Base-by-base conservation (phyloP, 2,888 invertebrate species). In the Eupithecia insigniata region DNA sequence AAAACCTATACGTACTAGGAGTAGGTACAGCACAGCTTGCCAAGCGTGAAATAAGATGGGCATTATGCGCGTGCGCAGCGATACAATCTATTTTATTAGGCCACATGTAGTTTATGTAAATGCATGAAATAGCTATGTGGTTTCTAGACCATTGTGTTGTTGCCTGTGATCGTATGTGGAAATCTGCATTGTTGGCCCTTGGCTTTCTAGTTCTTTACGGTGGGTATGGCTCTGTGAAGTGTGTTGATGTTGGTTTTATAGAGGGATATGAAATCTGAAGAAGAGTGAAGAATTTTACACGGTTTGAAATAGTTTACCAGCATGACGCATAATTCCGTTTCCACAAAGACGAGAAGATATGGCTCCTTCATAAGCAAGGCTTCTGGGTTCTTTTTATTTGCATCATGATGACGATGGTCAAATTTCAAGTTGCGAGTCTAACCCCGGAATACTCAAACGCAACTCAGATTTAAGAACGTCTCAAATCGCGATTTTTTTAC, bases 41-140 rank as follows among this genome's bases (percentile, higher is more conserved):
- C 83, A 81, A 83, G 87, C 85, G 86, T 84, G 86, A 89, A 90
- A 90, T 88, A 81, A 86, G 86, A 89, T 89, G 85, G 83, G 84
- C 84, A 82, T 83, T 84, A 80, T 79, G 78, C 78, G 74, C 61
- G 78, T 64, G 78, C 70, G 78, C 78, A 77, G 72, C 79, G 79
- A 82, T 83, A 81, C 84, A 84, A 86, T 85, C 82, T 79, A 83
- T 78, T 86, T 86, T 89, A 88, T 89, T 86, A 80, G 86, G 84
- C 84, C 74, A 71, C 66, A 71, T 74, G 71, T 73, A 76, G 66
- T 76, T 72, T 81, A 84, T 83, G 85, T 82, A 87, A 86, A 89
- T 89, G 83, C 87, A 84, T 87, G 86, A 89, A 89, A 87, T 87
- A 86, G 83, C 70, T 62, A 71, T 70, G 73, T 60, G 67, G 76